phyloP scores from a whole-genome alignment of 2,797 vertebrate species.

The Chlorospingus semifuscus region DNA sequence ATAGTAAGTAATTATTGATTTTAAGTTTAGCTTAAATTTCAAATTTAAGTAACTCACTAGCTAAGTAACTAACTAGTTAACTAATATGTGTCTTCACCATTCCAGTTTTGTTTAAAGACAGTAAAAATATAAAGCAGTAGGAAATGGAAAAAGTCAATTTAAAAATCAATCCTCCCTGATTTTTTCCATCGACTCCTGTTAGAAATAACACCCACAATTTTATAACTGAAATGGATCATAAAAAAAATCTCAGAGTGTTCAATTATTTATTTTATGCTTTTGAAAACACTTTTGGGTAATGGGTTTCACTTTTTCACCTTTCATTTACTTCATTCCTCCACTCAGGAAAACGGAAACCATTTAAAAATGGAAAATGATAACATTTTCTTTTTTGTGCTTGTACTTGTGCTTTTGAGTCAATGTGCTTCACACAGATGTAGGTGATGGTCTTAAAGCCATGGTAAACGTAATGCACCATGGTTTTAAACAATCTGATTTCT shows the following conservation, averaged over 20 bases:
- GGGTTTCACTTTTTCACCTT: background rate
- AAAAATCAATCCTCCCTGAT: slow-evolving; percentile 19
- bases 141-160: slow-evolving; percentile 37
- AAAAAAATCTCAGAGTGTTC: background rate
- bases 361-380: background rate
- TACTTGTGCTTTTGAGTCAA: background rate
- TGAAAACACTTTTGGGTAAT: slow-evolving; percentile 9
- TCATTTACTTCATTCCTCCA: background rate
- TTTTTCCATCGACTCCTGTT: background rate
- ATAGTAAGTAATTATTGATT: background rate
- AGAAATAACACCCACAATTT: background rate
- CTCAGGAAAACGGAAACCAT: background rate
- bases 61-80: background rate
- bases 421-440: background rate
- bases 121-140: background rate
- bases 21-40: background rate
- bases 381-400: background rate
- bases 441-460: background rate
- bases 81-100: background rate
- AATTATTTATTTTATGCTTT: slow-evolving; percentile 42
- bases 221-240: slow-evolving; percentile 8
- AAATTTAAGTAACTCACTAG: background rate
- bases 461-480: background rate
- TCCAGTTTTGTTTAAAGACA: background rate
- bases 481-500: background rate